These are phyloP conservation scores for Chaetogeoica ovagalla DNA, from an alignment of 2,888 invertebrate species.

Conservation along the genomic window DNA sequence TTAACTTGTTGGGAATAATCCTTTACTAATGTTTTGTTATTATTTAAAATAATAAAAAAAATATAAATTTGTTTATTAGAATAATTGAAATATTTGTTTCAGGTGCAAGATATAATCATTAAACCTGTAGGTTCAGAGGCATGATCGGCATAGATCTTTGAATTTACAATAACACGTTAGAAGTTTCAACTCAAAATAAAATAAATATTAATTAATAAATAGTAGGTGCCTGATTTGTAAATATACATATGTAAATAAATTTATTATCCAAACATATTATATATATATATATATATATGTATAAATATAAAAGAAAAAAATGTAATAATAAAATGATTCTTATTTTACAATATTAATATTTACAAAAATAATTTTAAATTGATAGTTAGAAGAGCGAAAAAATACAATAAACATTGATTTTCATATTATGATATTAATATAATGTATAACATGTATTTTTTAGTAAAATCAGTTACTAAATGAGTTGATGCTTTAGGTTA, in stretches of 20 bases:
- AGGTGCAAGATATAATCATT: constrained; percentile 55
- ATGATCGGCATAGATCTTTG: background rate
- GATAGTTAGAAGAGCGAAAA: constrained; percentile 10
- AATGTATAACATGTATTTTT: constrained; percentile 5
- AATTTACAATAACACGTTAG: background rate
- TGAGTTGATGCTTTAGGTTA: constrained; percentile 16
- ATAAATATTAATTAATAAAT: constrained; percentile 12
- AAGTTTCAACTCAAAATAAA: constrained; percentile 15
- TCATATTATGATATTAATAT: background rate
- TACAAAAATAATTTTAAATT: constrained; percentile 26
- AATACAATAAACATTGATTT: constrained; percentile 14
- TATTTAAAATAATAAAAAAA: constrained; percentile 11
- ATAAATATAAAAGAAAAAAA: constrained; percentile 3
- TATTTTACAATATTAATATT: constrained; percentile 30
- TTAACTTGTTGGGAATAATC: background rate
- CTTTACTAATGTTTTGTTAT: background rate
- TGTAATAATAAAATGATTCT: constrained; percentile 16
- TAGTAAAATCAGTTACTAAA: constrained; percentile 38
- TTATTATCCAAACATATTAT: constrained; percentile 4
- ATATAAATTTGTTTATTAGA: constrained; percentile 21
- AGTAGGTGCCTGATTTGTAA: constrained; percentile 12
- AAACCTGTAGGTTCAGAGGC: constrained; percentile 55
- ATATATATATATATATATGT: too few relatives aligned
- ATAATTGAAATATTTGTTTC: constrained; percentile 38
- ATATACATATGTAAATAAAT: constrained; percentile 10